phyloP scores from a whole-genome alignment of 1,140 invertebrate genomes.

The Heliothis virescens region DNA sequence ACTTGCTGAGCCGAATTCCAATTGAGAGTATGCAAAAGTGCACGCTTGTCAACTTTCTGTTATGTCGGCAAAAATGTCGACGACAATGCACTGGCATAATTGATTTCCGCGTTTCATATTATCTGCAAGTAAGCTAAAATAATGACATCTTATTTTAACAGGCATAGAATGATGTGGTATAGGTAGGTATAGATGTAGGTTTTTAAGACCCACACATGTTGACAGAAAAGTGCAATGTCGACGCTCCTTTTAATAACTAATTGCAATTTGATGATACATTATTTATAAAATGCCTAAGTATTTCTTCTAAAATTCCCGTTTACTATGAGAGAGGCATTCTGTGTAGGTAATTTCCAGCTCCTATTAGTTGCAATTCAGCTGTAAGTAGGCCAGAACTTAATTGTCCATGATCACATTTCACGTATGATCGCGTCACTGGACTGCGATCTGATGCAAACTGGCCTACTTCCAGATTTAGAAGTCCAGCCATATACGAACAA shows the following conservation, averaged over 20 bases:
- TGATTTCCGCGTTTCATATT: neutral
- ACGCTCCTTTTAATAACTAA: too few relatives aligned
- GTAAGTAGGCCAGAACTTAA: constrained; percentile 50
- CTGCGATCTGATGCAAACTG: constrained; percentile 58
- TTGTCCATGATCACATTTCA: constrained; percentile 57
- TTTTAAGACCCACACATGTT: too few relatives aligned
- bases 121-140: neutral
- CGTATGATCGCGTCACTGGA: constrained; percentile 57
- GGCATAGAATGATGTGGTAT: too few relatives aligned
- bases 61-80: neutral
- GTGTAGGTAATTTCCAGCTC: constrained; percentile 5
- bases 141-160: too few relatives aligned
- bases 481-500: constrained; percentile 36
- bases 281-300: too few relatives aligned
- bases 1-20: neutral
- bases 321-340: too few relatives aligned
- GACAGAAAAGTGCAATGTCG: too few relatives aligned
- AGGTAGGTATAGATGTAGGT: too few relatives aligned
- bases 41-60: constrained; percentile 2
- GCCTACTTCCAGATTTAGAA: constrained; percentile 60
- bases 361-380: constrained; percentile 39
- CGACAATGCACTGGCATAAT: neutral
- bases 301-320: too few relatives aligned
- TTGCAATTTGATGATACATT: too few relatives aligned
- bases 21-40: neutral